A percentile compares a stretch with the other conserved stretches of the same genome.
phyloP scores from a whole-genome alignment of 2,888 invertebrate genomes.

The Matsumyia berberina region DNA sequence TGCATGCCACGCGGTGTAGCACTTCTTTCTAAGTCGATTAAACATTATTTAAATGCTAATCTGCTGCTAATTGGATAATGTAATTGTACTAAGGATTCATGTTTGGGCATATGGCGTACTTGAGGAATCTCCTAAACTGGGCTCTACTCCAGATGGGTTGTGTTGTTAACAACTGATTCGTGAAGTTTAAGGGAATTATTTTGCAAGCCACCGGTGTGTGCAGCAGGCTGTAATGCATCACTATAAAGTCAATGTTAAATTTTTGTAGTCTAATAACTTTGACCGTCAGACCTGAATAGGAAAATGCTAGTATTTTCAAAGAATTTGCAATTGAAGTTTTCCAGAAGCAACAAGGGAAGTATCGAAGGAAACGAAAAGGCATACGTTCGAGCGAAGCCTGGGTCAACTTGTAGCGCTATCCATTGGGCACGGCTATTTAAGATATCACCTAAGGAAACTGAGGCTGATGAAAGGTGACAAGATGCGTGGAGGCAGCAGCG shows the following conservation, averaged over 20 bases:
- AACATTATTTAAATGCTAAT: conserved; percentile 27
- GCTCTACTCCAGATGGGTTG: not conserved
- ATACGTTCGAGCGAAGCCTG: too few relatives aligned
- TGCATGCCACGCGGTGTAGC: not conserved
- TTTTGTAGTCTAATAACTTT: too few relatives aligned
- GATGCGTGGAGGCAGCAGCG: too few relatives aligned
- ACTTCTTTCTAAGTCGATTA: conserved; percentile 3
- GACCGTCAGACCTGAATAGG: too few relatives aligned
- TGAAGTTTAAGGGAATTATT: conserved; percentile 27
- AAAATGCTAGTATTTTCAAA: too few relatives aligned
- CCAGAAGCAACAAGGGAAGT: too few relatives aligned
- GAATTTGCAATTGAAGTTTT: too few relatives aligned
- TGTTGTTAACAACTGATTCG: conserved; percentile 17
- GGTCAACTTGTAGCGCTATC: too few relatives aligned
- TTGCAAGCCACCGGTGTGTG: not conserved
- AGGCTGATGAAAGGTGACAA: too few relatives aligned
- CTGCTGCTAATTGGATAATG: conserved; percentile 39
- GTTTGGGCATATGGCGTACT: not conserved
- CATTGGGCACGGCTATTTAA: too few relatives aligned
- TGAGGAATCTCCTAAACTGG: not conserved
- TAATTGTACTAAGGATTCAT: conserved; percentile 8
- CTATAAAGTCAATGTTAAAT: not conserved
- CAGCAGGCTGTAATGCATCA: not conserved
- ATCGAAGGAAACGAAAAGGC: too few relatives aligned
- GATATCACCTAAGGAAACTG: too few relatives aligned